Conservation (phyloP, 2,797 vertebrate genomes). For the Artibeus lituratus region DNA sequence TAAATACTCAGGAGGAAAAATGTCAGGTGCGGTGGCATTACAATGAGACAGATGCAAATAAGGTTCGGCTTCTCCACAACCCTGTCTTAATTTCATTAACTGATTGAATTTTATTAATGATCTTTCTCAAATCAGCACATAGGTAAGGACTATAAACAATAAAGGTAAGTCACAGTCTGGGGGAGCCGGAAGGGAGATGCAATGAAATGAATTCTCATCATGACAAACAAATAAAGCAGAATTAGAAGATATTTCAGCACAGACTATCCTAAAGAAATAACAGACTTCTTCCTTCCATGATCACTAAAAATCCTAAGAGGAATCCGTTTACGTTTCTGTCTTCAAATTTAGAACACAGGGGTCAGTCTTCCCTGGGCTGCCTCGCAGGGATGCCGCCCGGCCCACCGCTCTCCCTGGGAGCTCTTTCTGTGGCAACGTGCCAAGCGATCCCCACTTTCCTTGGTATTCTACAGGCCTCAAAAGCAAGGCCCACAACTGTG, state of each 20-base stretch:
- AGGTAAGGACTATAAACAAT: neutral
- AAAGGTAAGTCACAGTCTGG: neutral
- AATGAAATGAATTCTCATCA: neutral
- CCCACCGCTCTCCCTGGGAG: neutral
- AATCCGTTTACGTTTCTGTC: neutral
- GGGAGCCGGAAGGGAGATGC: neutral
- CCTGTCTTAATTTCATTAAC: neutral
- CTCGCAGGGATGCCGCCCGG: neutral
- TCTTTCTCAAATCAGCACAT: neutral
- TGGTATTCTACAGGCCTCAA: neutral
- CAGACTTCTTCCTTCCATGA: neutral
- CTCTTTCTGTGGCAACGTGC: neutral
- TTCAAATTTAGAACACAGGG: neutral
- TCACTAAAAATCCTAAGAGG: neutral
- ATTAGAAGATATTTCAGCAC: neutral
- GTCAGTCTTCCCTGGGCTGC: neutral
- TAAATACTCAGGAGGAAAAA: neutral
- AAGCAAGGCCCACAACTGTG: neutral
- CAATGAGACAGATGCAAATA: neutral
- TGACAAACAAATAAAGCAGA: neutral
- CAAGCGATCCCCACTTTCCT: neutral
- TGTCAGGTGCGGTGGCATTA: neutral
- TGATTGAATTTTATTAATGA: neutral
- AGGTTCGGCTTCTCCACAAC: neutral
- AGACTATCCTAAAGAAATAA: conserved; percentile 26